Conservation (phyloP, 2,113 vertebrate genomes). For the Potamarius usumacintae region DNA sequence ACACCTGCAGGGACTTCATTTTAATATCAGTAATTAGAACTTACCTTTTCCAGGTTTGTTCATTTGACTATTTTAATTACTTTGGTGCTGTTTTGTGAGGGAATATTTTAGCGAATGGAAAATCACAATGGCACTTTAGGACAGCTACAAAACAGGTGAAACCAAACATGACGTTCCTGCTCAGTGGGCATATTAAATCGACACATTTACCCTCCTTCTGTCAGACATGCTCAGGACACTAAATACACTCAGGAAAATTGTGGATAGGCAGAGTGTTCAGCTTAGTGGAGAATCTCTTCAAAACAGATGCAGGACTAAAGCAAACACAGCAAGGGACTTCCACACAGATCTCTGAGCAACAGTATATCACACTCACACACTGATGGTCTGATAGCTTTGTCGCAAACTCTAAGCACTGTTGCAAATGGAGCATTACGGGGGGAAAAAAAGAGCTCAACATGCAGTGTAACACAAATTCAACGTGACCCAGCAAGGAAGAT, state of each 20-base stretch:
- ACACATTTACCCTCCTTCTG: slow-evolving; percentile 63
- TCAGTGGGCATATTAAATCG: slow-evolving; percentile 71
- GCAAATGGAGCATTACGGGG: slow-evolving; percentile 55
- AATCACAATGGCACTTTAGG: slow-evolving; percentile 64
- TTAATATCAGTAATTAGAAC: slow-evolving; percentile 26
- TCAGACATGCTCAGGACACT: slow-evolving; percentile 62
- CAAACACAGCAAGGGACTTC: slow-evolving; percentile 56
- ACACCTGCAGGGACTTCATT: not conserved
- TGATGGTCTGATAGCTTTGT: slow-evolving; percentile 59
- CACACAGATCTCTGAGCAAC: slow-evolving; percentile 45
- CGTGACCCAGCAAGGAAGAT: slow-evolving; percentile 36
- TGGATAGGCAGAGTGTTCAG: slow-evolving; percentile 47
- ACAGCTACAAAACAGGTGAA: slow-evolving; percentile 69
- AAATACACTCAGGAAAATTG: slow-evolving; percentile 58
- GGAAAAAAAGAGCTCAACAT: slow-evolving; percentile 49
- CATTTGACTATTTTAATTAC: slow-evolving; percentile 68
- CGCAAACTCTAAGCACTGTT: slow-evolving; percentile 51
- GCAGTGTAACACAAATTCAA: slow-evolving; percentile 58
- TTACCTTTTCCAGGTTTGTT: slow-evolving; percentile 42
- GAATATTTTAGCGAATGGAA: slow-evolving; percentile 64
- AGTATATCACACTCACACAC: slow-evolving; percentile 46
- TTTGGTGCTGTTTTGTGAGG: slow-evolving; percentile 60
- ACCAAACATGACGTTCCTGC: slow-evolving; percentile 74
- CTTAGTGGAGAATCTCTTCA: slow-evolving; percentile 58
- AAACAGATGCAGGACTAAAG: slow-evolving; percentile 61